These are phyloP conservation scores for Corvus hawaiiensis DNA, from an alignment of 2,113 vertebrate species.

Conservation along the genomic window DNA sequence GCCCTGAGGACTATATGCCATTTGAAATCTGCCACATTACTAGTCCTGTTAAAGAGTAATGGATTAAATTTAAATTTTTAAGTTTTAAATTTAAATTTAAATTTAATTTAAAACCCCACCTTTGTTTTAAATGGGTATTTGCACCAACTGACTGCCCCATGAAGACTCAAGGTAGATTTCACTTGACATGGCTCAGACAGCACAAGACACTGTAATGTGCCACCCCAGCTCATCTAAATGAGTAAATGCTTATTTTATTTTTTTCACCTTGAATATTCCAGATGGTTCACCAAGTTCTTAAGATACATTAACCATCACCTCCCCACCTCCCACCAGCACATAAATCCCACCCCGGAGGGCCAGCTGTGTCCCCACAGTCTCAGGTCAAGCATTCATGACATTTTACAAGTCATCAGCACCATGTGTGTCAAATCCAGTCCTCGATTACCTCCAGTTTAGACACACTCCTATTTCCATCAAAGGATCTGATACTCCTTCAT, in stretches of 20 bases:
- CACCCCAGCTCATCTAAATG: background rate
- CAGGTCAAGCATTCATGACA: background rate
- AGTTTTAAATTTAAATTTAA: too few species aligned
- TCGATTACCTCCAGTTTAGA: background rate
- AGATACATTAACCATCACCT: background rate
- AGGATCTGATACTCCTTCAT: background rate
- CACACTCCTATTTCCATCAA: slow-evolving; percentile 37
- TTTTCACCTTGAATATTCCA: background rate
- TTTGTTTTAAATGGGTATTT: background rate
- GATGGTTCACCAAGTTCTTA: background rate
- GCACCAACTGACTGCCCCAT: background rate
- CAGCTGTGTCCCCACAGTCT: background rate
- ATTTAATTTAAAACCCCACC: background rate
- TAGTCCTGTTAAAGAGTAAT: background rate
- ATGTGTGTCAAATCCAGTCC: slow-evolving; percentile 21
- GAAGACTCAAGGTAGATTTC: background rate
- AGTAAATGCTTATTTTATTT: background rate
- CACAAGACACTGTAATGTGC: background rate
- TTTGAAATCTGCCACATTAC: background rate
- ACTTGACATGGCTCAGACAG: background rate
- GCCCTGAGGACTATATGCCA: background rate
- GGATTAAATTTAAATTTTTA: background rate
- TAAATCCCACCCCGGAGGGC: slow-evolving; percentile 5
- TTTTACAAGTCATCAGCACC: background rate
- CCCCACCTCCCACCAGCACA: background rate